phyloP scores from a whole-genome alignment of 2,797 vertebrate genomes.

The Rallus crepitans region DNA sequence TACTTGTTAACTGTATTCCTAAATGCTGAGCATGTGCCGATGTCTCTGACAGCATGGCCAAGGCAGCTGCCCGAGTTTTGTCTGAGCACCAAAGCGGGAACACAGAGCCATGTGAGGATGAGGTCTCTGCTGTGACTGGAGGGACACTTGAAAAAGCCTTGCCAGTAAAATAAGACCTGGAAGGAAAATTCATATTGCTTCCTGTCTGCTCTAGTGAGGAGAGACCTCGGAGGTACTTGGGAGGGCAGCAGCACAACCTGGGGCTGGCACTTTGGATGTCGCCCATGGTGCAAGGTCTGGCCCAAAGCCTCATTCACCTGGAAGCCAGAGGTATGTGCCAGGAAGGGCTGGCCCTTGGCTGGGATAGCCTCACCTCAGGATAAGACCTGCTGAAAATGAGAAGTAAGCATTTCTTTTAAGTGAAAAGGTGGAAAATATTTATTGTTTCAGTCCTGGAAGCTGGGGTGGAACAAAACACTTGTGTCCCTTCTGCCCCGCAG shows the following conservation, averaged over 20 bases:
- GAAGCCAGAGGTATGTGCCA: accelerated
- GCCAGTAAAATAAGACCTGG: neutral
- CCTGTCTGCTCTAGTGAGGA: neutral
- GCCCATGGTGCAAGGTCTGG: accelerated
- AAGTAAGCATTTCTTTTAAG: neutral
- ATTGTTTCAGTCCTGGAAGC: neutral
- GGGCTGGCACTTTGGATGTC: neutral
- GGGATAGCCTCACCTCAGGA: neutral
- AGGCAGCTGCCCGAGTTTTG: neutral
- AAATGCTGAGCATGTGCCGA: neutral
- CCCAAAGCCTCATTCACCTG: too few relatives aligned
- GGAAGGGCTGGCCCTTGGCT: neutral
- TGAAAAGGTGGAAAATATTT: neutral
- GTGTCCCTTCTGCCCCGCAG: too few relatives aligned
- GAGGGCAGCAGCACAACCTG: accelerated
- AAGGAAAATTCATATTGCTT: neutral
- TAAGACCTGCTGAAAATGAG: neutral
- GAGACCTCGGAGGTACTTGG: neutral
- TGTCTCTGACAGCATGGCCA: neutral
- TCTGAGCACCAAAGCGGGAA: neutral
- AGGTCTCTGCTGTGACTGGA: neutral
- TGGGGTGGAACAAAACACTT: neutral
- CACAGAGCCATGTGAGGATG: accelerated
- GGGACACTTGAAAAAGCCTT: neutral
- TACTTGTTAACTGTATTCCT: neutral